Conservation (phyloP, 2,113 vertebrate genomes). For the Spheniscus mendiculus region DNA sequence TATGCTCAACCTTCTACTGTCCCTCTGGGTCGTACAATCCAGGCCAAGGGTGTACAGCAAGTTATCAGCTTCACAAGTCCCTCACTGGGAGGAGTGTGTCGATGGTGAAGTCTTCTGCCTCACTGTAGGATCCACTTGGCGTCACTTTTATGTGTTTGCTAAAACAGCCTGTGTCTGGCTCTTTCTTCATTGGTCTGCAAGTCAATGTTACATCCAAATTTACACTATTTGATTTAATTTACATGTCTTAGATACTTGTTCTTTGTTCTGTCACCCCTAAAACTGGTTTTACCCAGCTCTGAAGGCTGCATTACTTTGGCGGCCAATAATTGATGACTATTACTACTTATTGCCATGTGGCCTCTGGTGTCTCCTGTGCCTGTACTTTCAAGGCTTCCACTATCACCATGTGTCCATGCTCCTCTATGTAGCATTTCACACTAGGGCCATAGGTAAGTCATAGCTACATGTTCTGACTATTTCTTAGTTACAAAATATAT, state of each 20-base stretch:
- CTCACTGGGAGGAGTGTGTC: background rate
- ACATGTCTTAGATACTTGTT: background rate
- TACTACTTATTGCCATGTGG: background rate
- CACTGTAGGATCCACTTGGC: background rate
- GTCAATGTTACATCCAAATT: background rate
- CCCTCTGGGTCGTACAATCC: background rate
- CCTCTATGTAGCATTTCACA: background rate
- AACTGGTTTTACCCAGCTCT: background rate
- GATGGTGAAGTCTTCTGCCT: background rate
- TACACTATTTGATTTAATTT: background rate
- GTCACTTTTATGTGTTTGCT: background rate
- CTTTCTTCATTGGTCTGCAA: background rate
- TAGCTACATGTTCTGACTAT: background rate
- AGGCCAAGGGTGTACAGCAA: background rate
- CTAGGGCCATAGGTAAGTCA: background rate
- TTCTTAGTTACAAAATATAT: background rate
- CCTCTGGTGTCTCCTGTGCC: background rate
- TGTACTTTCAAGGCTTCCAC: background rate
- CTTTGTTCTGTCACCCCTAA: background rate
- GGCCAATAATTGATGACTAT: background rate
- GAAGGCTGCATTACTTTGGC: background rate
- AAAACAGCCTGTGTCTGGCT: background rate
- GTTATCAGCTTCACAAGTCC: background rate
- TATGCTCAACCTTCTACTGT: background rate
- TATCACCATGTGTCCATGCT: accelerated